Percentiles rank a stretch among this genome's conserved stretches.
Conservation (phyloP, 2,888 invertebrate genomes). For the Sericinus montela region DNA sequence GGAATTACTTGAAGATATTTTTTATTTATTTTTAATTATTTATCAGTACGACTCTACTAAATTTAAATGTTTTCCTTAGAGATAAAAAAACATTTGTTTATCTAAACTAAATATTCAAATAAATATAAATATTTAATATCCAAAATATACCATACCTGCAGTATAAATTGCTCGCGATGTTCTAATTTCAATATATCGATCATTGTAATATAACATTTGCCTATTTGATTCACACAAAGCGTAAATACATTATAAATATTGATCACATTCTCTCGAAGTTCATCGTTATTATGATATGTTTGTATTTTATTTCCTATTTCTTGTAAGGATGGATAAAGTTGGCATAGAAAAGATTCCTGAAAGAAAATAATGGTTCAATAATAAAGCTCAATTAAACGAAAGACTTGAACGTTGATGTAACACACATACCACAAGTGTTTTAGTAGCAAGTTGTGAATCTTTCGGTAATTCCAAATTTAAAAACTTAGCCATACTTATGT, state of each 20-base stretch:
- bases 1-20: too few relatives aligned
- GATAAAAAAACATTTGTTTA: too few relatives aligned
- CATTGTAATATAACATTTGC: conserved; percentile 54
- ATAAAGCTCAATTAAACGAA: too few relatives aligned
- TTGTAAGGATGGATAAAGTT: conserved; percentile 13
- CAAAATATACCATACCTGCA: conserved; percentile 45
- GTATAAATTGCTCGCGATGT: conserved; percentile 33
- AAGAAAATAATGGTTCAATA: too few relatives aligned
- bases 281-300: conserved; percentile 24
- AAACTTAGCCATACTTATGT: not conserved
- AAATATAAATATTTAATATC: too few relatives aligned
- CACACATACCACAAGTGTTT: conserved; percentile 45
- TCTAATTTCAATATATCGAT: conserved; percentile 63
- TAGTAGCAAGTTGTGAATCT: conserved; percentile 36
- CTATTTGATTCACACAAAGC: conserved; percentile 62
- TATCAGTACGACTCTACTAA: too few relatives aligned
- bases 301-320: conserved; percentile 40
- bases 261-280: conserved; percentile 25
- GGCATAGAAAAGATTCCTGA: conserved; percentile 9
- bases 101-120: too few relatives aligned
- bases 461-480: conserved; percentile 9
- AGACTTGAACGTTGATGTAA: not conserved
- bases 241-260: conserved; percentile 48
- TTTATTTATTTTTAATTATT: too few relatives aligned
- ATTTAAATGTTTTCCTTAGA: too few relatives aligned